A percentile compares a stretch with the other conserved stretches of the same genome.
These are phyloP conservation scores for Eulimnadia texana DNA, from an alignment of 1,140 invertebrate species.

Conservation along the genomic window DNA sequence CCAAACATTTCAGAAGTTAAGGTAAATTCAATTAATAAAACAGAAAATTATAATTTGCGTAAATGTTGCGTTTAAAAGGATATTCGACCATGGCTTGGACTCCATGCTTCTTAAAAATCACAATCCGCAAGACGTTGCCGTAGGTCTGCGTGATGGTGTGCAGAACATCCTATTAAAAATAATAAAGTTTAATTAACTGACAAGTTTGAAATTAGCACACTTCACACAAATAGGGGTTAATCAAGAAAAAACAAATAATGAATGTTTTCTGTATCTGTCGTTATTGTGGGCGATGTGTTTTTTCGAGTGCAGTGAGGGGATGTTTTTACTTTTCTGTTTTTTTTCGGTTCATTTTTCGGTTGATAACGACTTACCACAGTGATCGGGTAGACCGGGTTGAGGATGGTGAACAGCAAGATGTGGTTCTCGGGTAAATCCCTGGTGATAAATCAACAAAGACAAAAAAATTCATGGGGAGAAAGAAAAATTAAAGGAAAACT, in stretches of 20 bases:
- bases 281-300: background rate
- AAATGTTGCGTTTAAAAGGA: constrained; percentile 47
- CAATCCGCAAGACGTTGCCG: constrained; percentile 92
- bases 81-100: constrained; percentile 99
- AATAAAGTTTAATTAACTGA: constrained; percentile 37
- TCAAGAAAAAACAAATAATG: background rate
- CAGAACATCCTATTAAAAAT: constrained; percentile 69
- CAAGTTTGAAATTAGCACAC: too few relatives aligned
- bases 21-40: background rate
- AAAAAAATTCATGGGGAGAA: constrained; percentile 10
- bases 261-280: background rate
- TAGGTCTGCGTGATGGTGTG: constrained; percentile 89
- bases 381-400: constrained; percentile 95
- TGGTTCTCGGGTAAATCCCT: constrained; percentile 58
- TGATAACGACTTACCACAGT: constrained; percentile 74
- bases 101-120: constrained; percentile 97
- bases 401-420: constrained; percentile 85
- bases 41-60: background rate
- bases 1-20: background rate
- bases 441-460: constrained; percentile 24
- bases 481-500: background rate
- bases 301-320: background rate
- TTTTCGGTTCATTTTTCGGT: background rate
- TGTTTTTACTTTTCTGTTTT: constrained; percentile 1
- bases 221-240: too few relatives aligned